Evolutionary conservation across 2,888 invertebrate species (phyloP).

Genomic region (Melitaea athalia): DNA sequence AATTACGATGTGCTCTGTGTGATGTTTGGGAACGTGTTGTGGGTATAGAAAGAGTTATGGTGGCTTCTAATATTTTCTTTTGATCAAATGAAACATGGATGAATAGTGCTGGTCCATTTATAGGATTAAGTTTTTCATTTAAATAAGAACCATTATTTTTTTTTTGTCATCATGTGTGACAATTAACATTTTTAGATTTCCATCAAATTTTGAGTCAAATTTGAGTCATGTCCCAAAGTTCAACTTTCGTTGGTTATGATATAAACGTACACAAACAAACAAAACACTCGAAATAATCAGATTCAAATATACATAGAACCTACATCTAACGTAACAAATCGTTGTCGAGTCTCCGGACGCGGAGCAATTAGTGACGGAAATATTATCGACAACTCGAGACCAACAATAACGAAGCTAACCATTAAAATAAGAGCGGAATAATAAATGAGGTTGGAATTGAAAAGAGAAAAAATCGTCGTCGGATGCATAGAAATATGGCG

Average conservation of each 20-base stretch:
- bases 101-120: too few relatives aligned
- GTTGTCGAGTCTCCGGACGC: conserved; percentile 51
- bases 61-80: too few relatives aligned
- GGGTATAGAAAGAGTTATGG: too few relatives aligned
- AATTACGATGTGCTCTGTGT: neutral
- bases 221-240: neutral
- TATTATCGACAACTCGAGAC: conserved; percentile 66
- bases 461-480: conserved; percentile 58
- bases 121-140: too few relatives aligned
- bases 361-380: conserved; percentile 74
- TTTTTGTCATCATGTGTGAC: too few relatives aligned
- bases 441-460: conserved; percentile 67
- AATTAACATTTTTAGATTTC: neutral
- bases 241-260: neutral
- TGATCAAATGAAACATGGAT: too few relatives aligned
- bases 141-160: too few relatives aligned
- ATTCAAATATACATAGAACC: conserved; percentile 22
- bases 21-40: too few relatives aligned
- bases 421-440: conserved; percentile 81
- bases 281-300: conserved; percentile 22
- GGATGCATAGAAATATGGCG: conserved; percentile 79
- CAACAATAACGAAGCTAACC: conserved; percentile 78
- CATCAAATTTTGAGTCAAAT: neutral
- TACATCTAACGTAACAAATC: conserved; percentile 43
- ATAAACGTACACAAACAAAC: conserved; percentile 13